Percentiles rank a stretch among this genome's conserved stretches.
phyloP scores from a whole-genome alignment of 2,797 vertebrate genomes.

The Sebastes hubbsi region DNA sequence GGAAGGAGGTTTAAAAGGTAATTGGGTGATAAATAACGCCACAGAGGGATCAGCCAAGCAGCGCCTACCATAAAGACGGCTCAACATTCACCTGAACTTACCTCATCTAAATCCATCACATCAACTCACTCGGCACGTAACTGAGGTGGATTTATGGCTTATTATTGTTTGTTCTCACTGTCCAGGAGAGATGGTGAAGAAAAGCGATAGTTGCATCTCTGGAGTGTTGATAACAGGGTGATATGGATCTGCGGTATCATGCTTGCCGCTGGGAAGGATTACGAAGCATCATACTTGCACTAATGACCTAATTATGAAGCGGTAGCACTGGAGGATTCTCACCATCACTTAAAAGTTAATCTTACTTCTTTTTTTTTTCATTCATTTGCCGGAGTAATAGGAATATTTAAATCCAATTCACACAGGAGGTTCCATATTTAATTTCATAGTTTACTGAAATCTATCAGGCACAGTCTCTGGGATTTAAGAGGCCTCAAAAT shows the following conservation, averaged over 20 bases:
- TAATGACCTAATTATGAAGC: slow-evolving; percentile 78
- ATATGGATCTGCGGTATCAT: slow-evolving; percentile 58
- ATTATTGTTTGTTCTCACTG: slow-evolving; percentile 54
- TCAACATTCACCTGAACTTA: slow-evolving; percentile 10
- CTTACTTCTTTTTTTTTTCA: slow-evolving; percentile 41
- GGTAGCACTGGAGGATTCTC: slow-evolving; percentile 65
- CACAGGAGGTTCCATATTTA: slow-evolving; percentile 71
- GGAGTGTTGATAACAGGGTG: slow-evolving; percentile 42
- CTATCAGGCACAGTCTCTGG: slow-evolving; percentile 62
- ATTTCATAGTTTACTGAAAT: slow-evolving; percentile 78
- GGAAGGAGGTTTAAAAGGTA: background rate
- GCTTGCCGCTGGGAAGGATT: slow-evolving; percentile 62
- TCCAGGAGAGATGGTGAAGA: slow-evolving; percentile 28
- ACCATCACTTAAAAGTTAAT: slow-evolving; percentile 78
- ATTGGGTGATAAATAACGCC: slow-evolving; percentile 2
- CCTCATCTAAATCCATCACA: slow-evolving; percentile 39
- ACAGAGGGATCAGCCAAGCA: background rate
- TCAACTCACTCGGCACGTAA: slow-evolving; percentile 14
- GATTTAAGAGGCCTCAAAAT: slow-evolving; percentile 71
- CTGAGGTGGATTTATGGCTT: slow-evolving; percentile 32
- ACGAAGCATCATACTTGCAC: slow-evolving; percentile 63
- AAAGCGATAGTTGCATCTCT: slow-evolving; percentile 35
- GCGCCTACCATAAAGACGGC: background rate
- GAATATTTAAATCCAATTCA: slow-evolving; percentile 76
- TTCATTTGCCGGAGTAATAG: slow-evolving; percentile 68